Base-by-base conservation (phyloP, 2,888 invertebrate species). In the Acrocyrtus sp. region DNA sequence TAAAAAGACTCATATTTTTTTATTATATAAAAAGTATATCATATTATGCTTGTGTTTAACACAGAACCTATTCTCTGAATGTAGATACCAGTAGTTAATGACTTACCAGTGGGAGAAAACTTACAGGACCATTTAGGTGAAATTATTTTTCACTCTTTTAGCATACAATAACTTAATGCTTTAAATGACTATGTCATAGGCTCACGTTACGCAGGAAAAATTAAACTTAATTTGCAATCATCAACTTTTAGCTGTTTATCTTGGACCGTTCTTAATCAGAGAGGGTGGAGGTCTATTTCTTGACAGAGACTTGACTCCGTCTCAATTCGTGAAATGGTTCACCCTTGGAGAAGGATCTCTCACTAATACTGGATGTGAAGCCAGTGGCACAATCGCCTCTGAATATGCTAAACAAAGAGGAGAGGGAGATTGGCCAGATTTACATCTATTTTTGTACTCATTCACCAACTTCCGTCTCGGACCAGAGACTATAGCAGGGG, bases 361-460 rank as follows among this genome's bases (percentile, higher is more conserved):
- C 3, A 47, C 74, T 0, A 58, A 61, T 21, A 60, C 77, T 2
- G 73, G 74, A 15, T 41, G 39, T 15, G 65, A 74, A 4, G 75
- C 75, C 0, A 69, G 72, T 3, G 80, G 76, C 5, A 48, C 72
- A 3, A 53, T 79, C 21, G 47, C 76, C 0, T 74, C 76, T 3
- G 54, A 62, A 5, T 21, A 63, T 1, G 80, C 80, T 0, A 78
- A 77, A 56, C 66, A 58, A 5, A 57, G 77, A 2, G 80, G 80
- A 3, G 76, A 76, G 51, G 75, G 74, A 12, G 62, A 75, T 54
- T 79, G 78, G 78, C 78, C 80, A 0, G 80, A 81, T 60, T 24
- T 79, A 1, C 74, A 76, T 22, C 39, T 70, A 5, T 66, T 72
- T 19, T 48, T 50, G 3, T 54, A 43, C 26, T 54, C 66, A 3